Evolutionary conservation across 2,797 vertebrate species (phyloP).

Genomic region (Propithecus deckenii): DNA sequence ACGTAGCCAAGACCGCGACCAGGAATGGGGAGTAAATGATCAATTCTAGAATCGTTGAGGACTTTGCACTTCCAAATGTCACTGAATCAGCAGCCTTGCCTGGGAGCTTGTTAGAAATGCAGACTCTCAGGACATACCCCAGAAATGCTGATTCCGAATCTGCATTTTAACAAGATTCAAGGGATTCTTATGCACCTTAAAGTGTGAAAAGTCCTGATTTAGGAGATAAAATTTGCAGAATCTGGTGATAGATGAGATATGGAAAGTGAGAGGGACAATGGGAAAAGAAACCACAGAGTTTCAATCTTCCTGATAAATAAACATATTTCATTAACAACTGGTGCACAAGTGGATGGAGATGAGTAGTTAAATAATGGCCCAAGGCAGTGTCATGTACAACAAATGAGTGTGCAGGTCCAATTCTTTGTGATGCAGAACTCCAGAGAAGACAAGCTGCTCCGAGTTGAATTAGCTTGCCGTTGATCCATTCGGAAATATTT

Average conservation of each 20-base stretch:
- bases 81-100: too few species aligned
- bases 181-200: neutral
- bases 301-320: neutral
- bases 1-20: neutral
- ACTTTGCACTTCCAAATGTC: neutral
- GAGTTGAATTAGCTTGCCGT: neutral
- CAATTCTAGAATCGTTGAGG: neutral
- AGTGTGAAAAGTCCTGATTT: neutral
- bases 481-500: neutral
- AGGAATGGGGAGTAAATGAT: neutral
- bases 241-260: neutral
- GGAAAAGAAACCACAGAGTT: neutral
- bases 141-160: neutral
- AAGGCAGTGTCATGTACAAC: neutral
- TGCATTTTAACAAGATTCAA: neutral
- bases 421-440: neutral
- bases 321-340: neutral
- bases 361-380: neutral
- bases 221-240: neutral
- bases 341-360: neutral
- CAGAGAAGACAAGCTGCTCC: neutral
- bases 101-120: neutral
- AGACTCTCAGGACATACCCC: neutral
- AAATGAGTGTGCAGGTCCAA: neutral
- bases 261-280: neutral